A percentile compares a stretch with the other conserved stretches of the same genome.
phyloP scores from a whole-genome alignment of 1,140 invertebrate genomes.

The Heliconius melpomene region DNA sequence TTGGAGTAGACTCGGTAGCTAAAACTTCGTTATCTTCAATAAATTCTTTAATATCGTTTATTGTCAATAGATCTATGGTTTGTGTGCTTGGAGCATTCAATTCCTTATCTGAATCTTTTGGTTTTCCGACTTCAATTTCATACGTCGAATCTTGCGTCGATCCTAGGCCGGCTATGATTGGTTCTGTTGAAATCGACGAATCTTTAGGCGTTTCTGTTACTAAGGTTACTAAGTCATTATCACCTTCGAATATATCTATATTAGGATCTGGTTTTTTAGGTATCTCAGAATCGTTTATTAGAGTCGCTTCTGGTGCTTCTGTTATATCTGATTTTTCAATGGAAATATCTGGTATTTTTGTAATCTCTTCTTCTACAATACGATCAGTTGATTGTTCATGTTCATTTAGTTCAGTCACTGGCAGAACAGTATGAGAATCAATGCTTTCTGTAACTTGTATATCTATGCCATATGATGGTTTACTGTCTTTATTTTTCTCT shows the following conservation, averaged over 20 bases:
- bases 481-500: neutral
- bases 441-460: neutral
- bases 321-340: slow-evolving; percentile 2
- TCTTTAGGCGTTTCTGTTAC: slow-evolving; percentile 18
- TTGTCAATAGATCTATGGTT: slow-evolving; percentile 3
- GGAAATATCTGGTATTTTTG: neutral
- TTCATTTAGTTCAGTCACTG: neutral
- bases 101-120: slow-evolving; percentile 19
- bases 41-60: neutral
- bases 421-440: neutral
- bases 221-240: too few species aligned
- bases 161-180: slow-evolving; percentile 4
- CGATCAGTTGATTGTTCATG: neutral
- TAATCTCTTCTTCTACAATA: neutral
- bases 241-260: neutral
- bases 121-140: slow-evolving; percentile 17
- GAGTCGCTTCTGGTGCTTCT: neutral
- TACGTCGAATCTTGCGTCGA: neutral
- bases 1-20: slow-evolving; percentile 12
- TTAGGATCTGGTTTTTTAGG: slow-evolving; percentile 9
- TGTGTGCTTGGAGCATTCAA: neutral
- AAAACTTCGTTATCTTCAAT: neutral
- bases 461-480: neutral
- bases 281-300: slow-evolving; percentile 9
- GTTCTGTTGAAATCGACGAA: slow-evolving; percentile 20